phyloP scores from a whole-genome alignment of 2,888 invertebrate genomes.

The Eledona agricola region DNA sequence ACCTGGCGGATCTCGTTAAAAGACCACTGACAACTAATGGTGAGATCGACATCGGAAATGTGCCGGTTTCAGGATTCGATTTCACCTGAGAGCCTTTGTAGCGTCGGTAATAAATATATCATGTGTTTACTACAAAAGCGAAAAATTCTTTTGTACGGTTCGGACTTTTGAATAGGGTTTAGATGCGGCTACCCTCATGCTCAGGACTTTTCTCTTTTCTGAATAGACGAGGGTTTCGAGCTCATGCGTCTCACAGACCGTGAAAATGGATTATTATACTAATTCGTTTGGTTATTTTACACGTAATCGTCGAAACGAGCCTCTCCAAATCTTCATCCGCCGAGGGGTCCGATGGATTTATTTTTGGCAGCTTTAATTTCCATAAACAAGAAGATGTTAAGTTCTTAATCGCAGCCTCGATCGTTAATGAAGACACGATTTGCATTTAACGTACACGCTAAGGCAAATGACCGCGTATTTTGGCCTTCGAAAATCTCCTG shows the following conservation, averaged over 20 bases:
- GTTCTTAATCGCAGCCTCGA: constrained; percentile 39
- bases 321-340: constrained; percentile 4
- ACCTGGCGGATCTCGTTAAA: constrained; percentile 28
- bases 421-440: constrained; percentile 51
- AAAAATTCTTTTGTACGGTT: constrained; percentile 36
- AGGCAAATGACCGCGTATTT: constrained; percentile 47
- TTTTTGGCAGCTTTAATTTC: constrained; percentile 25
- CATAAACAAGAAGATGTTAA: constrained; percentile 32
- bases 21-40: constrained; percentile 16
- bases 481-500: constrained; percentile 36
- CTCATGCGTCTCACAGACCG: constrained; percentile 30
- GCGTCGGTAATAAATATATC: constrained; percentile 37
- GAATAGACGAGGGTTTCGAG: constrained; percentile 23
- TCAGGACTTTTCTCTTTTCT: constrained; percentile 30
- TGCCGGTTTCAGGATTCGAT: constrained; percentile 13
- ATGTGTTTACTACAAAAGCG: constrained; percentile 38
- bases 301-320: constrained; percentile 23
- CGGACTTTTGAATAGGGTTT: constrained; percentile 31
- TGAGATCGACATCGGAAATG: constrained; percentile 5
- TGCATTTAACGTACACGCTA: constrained; percentile 50
- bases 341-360: constrained; percentile 17
- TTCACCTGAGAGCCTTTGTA: constrained; percentile 6
- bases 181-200: constrained; percentile 38
- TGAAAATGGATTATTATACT: constrained; percentile 39
- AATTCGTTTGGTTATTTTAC: constrained; percentile 40